Conservation (phyloP, 2,888 invertebrate species). For the Sclerodermus sp. region DNA sequence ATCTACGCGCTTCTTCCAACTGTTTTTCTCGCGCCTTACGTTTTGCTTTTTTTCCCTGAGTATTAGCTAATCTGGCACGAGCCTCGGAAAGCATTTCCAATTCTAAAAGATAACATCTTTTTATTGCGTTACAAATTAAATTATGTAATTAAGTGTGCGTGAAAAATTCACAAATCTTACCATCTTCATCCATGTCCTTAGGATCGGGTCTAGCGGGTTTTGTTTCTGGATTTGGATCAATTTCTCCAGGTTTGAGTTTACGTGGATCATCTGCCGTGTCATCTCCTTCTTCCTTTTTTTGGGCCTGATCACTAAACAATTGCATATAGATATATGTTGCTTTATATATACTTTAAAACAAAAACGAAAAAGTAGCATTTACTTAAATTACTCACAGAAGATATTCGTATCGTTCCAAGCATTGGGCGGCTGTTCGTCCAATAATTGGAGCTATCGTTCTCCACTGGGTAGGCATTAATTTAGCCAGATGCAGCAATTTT, state of each 20-base stretch:
- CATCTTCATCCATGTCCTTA: conserved; percentile 99
- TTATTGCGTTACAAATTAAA: too few relatives aligned
- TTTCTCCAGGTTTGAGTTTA: conserved; percentile 97
- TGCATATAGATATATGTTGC: too few relatives aligned
- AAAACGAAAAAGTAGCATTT: conserved; percentile 33
- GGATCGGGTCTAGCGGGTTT: conserved; percentile 99
- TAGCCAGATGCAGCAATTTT: conserved; percentile 94
- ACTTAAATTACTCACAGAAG: conserved; percentile 71
- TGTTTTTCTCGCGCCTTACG: conserved; percentile 97
- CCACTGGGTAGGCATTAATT: conserved; percentile 99
- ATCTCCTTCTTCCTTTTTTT: conserved; percentile 93
- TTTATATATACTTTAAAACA: too few relatives aligned
- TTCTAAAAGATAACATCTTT: too few relatives aligned
- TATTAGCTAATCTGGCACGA: conserved; percentile 96
- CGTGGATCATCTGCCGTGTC: conserved; percentile 92
- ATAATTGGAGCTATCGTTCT: conserved; percentile 99
- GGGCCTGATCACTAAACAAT: conserved; percentile 84
- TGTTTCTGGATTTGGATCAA: conserved; percentile 99
- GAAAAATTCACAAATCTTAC: conserved; percentile 62
- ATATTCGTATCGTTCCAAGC: conserved; percentile 96
- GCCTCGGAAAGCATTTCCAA: conserved; percentile 99
- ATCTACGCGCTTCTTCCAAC: conserved; percentile 92
- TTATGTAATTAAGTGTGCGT: too few relatives aligned
- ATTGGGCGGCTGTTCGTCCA: conserved; percentile 97
- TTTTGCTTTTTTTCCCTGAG: conserved; percentile 93